phyloP scores from a whole-genome alignment of 2,113 vertebrate species.

The Toxotes jaculatrix region DNA sequence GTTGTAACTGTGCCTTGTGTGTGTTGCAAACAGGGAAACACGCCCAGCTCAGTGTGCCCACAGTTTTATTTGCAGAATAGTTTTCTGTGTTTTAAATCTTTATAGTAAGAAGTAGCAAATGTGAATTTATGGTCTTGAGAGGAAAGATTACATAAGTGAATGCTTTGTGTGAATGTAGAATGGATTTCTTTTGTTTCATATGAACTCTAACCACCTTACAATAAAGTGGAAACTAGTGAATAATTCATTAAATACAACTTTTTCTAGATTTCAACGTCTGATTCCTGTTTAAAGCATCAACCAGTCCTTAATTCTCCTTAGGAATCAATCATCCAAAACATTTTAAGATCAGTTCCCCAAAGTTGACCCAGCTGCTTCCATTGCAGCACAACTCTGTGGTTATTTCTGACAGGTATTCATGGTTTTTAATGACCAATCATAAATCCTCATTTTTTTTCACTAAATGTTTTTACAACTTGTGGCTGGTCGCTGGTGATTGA shows the following conservation, averaged over 20 bases:
- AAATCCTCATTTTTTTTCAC: constrained; percentile 52
- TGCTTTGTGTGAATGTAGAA: neutral
- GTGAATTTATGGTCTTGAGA: constrained; percentile 9
- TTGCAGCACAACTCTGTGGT: constrained; percentile 10
- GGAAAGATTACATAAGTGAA: neutral
- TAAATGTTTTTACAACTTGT: constrained; percentile 65
- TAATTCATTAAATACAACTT: neutral
- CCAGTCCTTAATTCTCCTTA: neutral
- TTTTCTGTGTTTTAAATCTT: constrained; percentile 27
- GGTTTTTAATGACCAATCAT: constrained; percentile 62
- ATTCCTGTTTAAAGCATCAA: constrained; percentile 22
- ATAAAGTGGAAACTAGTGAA: constrained; percentile 6
- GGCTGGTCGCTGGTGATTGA: constrained; percentile 59
- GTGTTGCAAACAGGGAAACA: constrained; percentile 18
- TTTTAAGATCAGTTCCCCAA: constrained; percentile 22
- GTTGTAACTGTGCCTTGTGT: constrained; percentile 7
- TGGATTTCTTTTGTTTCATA: constrained; percentile 14
- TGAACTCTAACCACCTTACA: neutral
- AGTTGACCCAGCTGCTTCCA: constrained; percentile 40
- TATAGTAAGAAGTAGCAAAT: neutral
- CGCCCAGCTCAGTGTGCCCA: neutral
- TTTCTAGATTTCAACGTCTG: neutral
- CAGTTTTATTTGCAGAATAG: constrained; percentile 19
- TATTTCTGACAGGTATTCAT: constrained; percentile 44
- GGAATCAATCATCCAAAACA: constrained; percentile 8